A percentile compares a stretch with the other conserved stretches of the same genome.
phyloP scores from a whole-genome alignment of 1,140 invertebrate species.

The Drosophila santomea region DNA sequence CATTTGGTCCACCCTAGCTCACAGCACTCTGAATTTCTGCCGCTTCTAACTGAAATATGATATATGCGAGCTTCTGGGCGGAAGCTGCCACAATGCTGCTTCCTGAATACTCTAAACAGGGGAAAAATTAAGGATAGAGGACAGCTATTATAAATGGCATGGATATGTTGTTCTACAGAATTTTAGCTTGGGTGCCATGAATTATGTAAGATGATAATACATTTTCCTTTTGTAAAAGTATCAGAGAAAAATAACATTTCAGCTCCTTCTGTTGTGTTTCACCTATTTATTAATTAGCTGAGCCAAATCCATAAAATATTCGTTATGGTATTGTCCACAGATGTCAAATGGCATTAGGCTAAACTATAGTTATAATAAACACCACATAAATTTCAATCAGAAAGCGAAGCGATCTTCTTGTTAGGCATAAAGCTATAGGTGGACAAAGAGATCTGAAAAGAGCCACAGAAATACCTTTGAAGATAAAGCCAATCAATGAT shows the following conservation, averaged over 20 bases:
- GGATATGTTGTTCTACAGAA: too few species aligned
- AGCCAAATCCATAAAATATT: constrained; percentile 17
- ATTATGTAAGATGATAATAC: too few species aligned
- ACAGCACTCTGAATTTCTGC: constrained; percentile 4
- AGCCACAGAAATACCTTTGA: constrained; percentile 2
- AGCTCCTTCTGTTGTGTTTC: not conserved
- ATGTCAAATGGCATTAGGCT: constrained; percentile 49
- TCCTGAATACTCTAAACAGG: constrained; percentile 15
- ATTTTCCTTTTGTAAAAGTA: too few species aligned
- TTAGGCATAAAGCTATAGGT: constrained; percentile 17
- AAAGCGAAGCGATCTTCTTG: constrained; percentile 50
- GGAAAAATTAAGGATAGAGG: not conserved
- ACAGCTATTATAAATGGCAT: too few species aligned
- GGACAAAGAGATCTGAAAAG: constrained; percentile 11
- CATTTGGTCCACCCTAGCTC: constrained; percentile 8
- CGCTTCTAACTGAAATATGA: constrained; percentile 28
- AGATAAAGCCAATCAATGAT: constrained; percentile 62
- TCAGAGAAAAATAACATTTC: too few species aligned
- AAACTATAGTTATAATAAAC: constrained; percentile 63
- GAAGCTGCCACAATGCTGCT: constrained; percentile 6
- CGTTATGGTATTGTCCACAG: constrained; percentile 2
- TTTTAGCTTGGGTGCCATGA: too few species aligned
- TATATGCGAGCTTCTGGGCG: constrained; percentile 15
- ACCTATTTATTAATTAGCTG: constrained; percentile 4
- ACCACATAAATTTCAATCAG: constrained; percentile 75